Conservation (phyloP, 2,113 vertebrate species). For the Xenopus laevis region DNA sequence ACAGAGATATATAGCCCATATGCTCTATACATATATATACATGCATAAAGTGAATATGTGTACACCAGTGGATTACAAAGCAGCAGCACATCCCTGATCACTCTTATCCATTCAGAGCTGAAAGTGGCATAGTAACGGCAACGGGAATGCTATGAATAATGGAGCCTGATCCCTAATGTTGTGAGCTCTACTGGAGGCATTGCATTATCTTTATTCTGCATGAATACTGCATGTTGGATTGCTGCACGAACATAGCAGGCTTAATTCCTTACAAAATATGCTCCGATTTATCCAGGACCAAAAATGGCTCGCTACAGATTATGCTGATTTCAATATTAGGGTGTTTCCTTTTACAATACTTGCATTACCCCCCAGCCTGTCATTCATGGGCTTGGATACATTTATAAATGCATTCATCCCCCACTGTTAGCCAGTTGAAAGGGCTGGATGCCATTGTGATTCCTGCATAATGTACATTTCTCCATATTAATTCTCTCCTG, state of each 20-base stretch:
- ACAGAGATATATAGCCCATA: not conserved
- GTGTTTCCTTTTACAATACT: slow-evolving; percentile 58
- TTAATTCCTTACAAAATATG: slow-evolving; percentile 49
- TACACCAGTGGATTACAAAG: no score
- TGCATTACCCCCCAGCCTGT: slow-evolving; percentile 37
- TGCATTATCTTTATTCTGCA: slow-evolving; percentile 47
- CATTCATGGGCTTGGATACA: not conserved
- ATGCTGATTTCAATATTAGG: slow-evolving; percentile 54
- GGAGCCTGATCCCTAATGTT: slow-evolving; percentile 16
- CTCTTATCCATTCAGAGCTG: slow-evolving; percentile 9
- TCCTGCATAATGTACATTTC: slow-evolving; percentile 55
- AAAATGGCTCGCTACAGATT: slow-evolving; percentile 47
- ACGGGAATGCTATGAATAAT: slow-evolving; percentile 32
- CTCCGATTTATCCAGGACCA: slow-evolving; percentile 50
- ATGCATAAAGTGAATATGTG: not conserved
- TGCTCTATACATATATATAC: not conserved
- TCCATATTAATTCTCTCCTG: slow-evolving; percentile 56
- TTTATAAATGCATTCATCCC: not conserved
- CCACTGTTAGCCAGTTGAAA: not conserved
- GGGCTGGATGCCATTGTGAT: slow-evolving; percentile 52
- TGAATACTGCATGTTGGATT: slow-evolving; percentile 49
- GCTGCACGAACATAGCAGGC: slow-evolving; percentile 46
- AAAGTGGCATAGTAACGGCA: slow-evolving; percentile 26
- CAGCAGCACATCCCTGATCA: not conserved
- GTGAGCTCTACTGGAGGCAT: slow-evolving; percentile 10